Evolutionary conservation across 2,888 invertebrate genomes (phyloP).

Genomic region (Pristionchus maxplancki): DNA sequence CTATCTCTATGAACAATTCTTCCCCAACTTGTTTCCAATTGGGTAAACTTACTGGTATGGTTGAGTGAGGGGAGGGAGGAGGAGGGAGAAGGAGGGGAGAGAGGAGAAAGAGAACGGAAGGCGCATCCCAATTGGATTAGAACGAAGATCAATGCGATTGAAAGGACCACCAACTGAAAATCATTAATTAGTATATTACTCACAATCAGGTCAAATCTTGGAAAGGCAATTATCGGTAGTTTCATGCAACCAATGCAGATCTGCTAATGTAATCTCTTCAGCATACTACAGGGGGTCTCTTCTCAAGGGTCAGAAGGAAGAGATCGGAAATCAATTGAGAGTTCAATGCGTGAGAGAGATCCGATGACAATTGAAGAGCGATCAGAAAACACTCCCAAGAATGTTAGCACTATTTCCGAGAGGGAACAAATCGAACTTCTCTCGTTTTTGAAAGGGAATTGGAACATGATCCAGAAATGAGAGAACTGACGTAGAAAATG

Average conservation of each 20-base stretch:
- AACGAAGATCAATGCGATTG: slow-evolving; percentile 20
- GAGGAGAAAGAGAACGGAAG: slow-evolving; percentile 14
- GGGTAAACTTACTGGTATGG: slow-evolving; percentile 33
- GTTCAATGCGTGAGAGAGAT: not conserved
- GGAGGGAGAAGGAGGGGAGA: not conserved
- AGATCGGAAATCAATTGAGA: not conserved
- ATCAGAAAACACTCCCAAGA: not conserved
- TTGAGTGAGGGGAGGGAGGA: slow-evolving; percentile 12
- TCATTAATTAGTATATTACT: too few relatives aligned
- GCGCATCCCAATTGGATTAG: slow-evolving; percentile 44
- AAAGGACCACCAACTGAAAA: slow-evolving; percentile 42
- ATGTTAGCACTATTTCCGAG: not conserved
- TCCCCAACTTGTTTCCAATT: slow-evolving; percentile 1
- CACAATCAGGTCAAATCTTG: too few relatives aligned
- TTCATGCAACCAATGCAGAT: not conserved
- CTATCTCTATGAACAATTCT: not conserved
- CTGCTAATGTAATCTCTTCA: not conserved
- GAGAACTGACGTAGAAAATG: not conserved
- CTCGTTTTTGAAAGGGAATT: not conserved
- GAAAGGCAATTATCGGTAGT: not conserved
- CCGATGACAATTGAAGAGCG: not conserved
- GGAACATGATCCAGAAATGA: not conserved
- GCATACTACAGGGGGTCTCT: not conserved
- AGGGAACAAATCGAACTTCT: not conserved
- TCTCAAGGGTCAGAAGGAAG: not conserved